Evolutionary conservation across 1,140 invertebrate species (phyloP), one percentile per base, ranked within the genome.

Genomic region (Aphelinus atriplicis): DNA sequence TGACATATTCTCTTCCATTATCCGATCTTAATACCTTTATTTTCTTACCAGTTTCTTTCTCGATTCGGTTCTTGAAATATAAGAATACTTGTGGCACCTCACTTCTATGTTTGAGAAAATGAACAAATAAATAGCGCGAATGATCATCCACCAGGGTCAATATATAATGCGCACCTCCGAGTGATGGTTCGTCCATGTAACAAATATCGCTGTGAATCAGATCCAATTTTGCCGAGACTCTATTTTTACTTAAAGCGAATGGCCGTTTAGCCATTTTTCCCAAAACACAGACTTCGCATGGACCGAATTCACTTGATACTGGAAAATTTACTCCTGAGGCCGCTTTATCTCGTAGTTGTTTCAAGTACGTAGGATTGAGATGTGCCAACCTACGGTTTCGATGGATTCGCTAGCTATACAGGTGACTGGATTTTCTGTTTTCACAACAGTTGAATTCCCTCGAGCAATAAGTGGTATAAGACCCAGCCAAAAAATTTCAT

Each of bases 1-100:
- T 84, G 53, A 78, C 73, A 66, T 80, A 86, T 73, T 87, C 84
- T 51, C 60, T 76, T n/a, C 84, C 85, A 71, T 87, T 87, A 68
- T 87, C 86, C 26, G 75, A 78, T 78, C 82, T 72, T 2, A 85
- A 48, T 47, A 58, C 65, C 71, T 83, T 84, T 26, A 85, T 75
- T 58, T 77, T 79, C 26, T 62, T 75, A 55, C 79, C 77, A 56
- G 78, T 81, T 74, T 87, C 81, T n/a, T 83, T 85, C 76, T 87
- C 81, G 4, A 79, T 79, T 57, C 81, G 71, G 43, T 73, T 75
- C 42, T 80, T 81, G 66, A 86, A 87, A 65, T 83, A 66, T 78
- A 78, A 81, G 65, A 85, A 82, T 48, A 45, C 60, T 7, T 82
- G 26, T 55, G 80, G 79, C 5, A 83, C 82, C 70, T 85, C 65